Evolutionary conservation across 1,140 invertebrate species (phyloP).

Genomic region (Eciton burchellii): DNA sequence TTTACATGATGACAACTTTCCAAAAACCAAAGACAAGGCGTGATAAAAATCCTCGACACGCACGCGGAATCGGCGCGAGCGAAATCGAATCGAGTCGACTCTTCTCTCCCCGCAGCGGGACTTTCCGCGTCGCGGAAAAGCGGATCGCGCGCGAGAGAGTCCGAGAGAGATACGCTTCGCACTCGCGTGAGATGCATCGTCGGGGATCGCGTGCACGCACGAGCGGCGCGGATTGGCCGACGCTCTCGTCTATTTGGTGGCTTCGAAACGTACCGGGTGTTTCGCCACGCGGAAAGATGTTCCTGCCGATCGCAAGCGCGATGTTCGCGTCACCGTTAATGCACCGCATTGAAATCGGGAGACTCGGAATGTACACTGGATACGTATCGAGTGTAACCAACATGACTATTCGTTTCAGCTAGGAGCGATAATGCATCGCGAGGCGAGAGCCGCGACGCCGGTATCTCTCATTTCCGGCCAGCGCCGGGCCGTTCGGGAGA

Average conservation of each 20-base stretch:
- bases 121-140: slow-evolving; percentile 60
- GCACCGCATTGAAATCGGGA: not conserved
- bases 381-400: not conserved
- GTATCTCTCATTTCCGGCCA: slow-evolving; percentile 8
- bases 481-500: not conserved
- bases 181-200: slow-evolving; percentile 8
- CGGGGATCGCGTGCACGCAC: slow-evolving; percentile 33
- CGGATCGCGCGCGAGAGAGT: slow-evolving; percentile 25
- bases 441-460: not conserved
- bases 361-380: not conserved
- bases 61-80: too few species aligned
- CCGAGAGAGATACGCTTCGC: slow-evolving; percentile 10
- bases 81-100: too few species aligned
- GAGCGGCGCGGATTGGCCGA: not conserved
- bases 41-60: too few species aligned
- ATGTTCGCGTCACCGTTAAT: not conserved
- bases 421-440: not conserved
- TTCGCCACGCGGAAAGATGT: not conserved
- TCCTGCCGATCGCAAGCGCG: not conserved
- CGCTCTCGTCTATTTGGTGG: not conserved
- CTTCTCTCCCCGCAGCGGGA: too few species aligned
- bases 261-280: not conserved
- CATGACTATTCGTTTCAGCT: not conserved
- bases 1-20: too few species aligned
- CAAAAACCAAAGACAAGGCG: too few species aligned